A percentile compares a stretch with the other conserved stretches of the same genome.
Conservation (phyloP, 2,888 invertebrate genomes). For the Drosophila mettleri region DNA sequence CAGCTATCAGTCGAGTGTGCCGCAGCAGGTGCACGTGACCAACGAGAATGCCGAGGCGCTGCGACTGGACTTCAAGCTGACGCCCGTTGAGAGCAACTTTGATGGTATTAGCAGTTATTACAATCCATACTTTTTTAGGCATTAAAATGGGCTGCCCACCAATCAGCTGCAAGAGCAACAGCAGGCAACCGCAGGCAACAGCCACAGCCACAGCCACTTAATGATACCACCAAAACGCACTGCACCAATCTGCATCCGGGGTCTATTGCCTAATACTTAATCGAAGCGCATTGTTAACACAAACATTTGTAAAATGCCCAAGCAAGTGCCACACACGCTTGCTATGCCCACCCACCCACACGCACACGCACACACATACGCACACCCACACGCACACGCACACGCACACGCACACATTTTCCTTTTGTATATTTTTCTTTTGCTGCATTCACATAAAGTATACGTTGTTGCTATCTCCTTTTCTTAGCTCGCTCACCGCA, state of each 20-base stretch:
- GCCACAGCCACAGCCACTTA: conserved; percentile 1
- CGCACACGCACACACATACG: neutral
- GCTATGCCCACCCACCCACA: neutral
- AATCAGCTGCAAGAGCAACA: conserved; percentile 5
- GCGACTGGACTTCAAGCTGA: conserved; percentile 83
- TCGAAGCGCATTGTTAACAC: conserved; percentile 27
- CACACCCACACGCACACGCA: neutral
- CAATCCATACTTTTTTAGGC: conserved; percentile 83
- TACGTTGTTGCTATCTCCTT: neutral
- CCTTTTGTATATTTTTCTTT: conserved; percentile 7
- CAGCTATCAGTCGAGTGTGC: conserved; percentile 86
- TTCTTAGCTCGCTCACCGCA: conserved; percentile 1
- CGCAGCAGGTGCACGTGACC: conserved; percentile 83
- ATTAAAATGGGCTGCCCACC: conserved; percentile 57
- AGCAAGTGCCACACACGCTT: conserved; percentile 6
- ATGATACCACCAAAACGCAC: conserved; percentile 15
- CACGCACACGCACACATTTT: neutral
- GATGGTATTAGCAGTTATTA: conserved; percentile 85
- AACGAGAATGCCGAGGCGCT: conserved; percentile 81
- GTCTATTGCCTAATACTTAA: conserved; percentile 13
- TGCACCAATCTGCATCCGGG: conserved; percentile 27
- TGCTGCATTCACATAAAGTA: conserved; percentile 8
- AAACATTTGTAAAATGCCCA: conserved; percentile 26
- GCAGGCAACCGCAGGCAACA: neutral
- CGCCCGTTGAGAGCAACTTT: conserved; percentile 82